phyloP scores from a whole-genome alignment of 2,888 invertebrate genomes.

The Pomacea canaliculata region DNA sequence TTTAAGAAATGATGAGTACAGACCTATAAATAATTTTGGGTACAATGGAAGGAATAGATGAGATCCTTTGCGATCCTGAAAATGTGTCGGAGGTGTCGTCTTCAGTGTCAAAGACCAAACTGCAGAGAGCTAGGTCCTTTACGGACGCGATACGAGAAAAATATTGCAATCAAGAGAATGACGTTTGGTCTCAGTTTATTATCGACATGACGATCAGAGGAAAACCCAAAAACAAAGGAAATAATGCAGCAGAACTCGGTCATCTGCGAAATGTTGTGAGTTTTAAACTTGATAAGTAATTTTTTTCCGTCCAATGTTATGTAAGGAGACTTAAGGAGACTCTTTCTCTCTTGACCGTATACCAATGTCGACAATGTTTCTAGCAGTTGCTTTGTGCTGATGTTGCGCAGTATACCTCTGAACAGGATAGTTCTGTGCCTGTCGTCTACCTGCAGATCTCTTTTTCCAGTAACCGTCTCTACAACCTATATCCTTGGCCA shows the following conservation, averaged over 20 bases:
- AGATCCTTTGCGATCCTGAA: conserved; percentile 1
- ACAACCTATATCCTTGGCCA: no score
- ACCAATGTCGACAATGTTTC: no score
- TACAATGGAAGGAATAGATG: conserved; percentile 24
- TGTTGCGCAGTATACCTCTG: no score
- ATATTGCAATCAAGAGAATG: conserved; percentile 45
- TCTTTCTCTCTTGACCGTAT: no score
- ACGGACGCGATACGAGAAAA: conserved; percentile 55
- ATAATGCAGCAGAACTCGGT: conserved; percentile 49
- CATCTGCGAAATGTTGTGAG: conserved; percentile 59
- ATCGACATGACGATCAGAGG: conserved; percentile 50
- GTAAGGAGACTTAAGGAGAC: no score
- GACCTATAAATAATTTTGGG: conserved; percentile 16
- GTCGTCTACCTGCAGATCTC: no score
- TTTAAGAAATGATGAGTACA: conserved; percentile 26
- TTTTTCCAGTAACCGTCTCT: no score
- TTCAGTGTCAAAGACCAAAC: conserved; percentile 8
- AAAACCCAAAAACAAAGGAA: conserved; percentile 45
- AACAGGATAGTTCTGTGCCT: no score
- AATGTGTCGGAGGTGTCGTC: neutral
- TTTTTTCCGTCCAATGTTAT: no score
- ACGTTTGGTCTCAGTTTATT: conserved; percentile 39
- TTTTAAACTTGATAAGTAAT: neutral
- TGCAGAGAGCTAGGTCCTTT: conserved; percentile 43
- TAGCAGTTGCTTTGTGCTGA: no score